These are phyloP conservation scores for Amazona vittata DNA, from an alignment of 2,113 vertebrate genomes.

Conservation along the genomic window DNA sequence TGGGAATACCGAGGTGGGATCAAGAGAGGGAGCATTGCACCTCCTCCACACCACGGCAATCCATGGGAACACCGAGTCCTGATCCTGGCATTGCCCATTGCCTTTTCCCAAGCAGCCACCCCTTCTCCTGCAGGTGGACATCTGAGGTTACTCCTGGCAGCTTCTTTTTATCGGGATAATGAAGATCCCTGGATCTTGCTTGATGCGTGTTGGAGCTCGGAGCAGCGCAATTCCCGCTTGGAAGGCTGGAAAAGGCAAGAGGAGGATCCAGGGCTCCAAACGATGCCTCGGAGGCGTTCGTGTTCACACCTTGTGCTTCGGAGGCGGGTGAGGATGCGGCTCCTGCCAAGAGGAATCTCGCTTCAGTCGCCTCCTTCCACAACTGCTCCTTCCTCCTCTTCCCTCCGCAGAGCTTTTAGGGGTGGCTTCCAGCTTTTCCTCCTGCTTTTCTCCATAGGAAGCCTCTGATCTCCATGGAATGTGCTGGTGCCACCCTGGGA, in stretches of 20 bases:
- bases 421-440: neutral
- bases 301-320: neutral
- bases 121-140: neutral
- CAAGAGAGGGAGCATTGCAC: neutral
- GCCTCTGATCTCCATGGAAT: neutral
- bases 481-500: neutral
- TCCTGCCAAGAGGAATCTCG: neutral
- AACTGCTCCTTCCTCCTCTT: neutral
- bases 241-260: neutral
- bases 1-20: neutral
- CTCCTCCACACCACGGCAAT: neutral
- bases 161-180: neutral
- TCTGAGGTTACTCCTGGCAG: neutral
- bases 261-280: neutral
- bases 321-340: neutral
- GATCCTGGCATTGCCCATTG: neutral
- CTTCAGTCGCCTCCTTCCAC: neutral
- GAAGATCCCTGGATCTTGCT: neutral
- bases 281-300: fast-evolving
- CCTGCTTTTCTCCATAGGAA: neutral
- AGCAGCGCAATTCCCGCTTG: neutral
- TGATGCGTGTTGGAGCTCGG: fast-evolving
- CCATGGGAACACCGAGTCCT: neutral
- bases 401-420: neutral
- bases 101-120: neutral